A percentile compares a stretch with the other conserved stretches of the same genome.
These are phyloP conservation scores for Thinocorus orbignyianus DNA, from an alignment of 2,113 vertebrate species.

Conservation along the genomic window DNA sequence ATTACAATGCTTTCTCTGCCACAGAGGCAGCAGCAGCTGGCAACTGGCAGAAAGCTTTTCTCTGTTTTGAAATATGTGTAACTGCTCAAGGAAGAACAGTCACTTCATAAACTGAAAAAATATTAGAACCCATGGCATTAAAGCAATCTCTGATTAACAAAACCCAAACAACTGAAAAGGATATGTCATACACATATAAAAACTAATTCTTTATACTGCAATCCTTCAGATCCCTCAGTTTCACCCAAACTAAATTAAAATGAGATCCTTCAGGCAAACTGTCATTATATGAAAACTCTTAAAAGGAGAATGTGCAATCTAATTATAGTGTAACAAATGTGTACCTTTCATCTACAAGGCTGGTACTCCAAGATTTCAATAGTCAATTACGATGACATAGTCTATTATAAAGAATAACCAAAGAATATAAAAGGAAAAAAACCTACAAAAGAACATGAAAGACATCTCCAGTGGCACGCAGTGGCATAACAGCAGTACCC, in stretches of 20 bases:
- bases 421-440: slow-evolving; percentile 40
- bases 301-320: slow-evolving; percentile 50
- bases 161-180: slow-evolving; percentile 24
- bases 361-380: slow-evolving; percentile 44
- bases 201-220: neutral
- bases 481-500: neutral
- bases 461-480: neutral
- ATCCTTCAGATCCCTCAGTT: neutral
- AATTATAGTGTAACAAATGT: slow-evolving; percentile 69
- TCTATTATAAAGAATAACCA: slow-evolving; percentile 46
- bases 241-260: slow-evolving; percentile 65
- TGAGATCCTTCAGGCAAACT: slow-evolving; percentile 54
- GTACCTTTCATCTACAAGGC: slow-evolving; percentile 60
- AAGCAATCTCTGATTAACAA: slow-evolving; percentile 34
- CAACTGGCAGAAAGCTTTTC: slow-evolving; percentile 11
- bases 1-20: neutral
- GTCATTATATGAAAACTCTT: slow-evolving; percentile 52
- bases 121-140: slow-evolving; percentile 12
- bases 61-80: slow-evolving; percentile 12
- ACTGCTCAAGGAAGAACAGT: neutral
- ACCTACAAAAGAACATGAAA: slow-evolving; percentile 35
- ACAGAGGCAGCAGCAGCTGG: slow-evolving; percentile 37
- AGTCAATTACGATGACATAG: slow-evolving; percentile 61
- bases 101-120: neutral
- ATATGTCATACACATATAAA: neutral